Percentiles rank a stretch among this genome's conserved stretches.
phyloP scores from a whole-genome alignment of 2,113 vertebrate genomes.

The Neodon shergylaensis region DNA sequence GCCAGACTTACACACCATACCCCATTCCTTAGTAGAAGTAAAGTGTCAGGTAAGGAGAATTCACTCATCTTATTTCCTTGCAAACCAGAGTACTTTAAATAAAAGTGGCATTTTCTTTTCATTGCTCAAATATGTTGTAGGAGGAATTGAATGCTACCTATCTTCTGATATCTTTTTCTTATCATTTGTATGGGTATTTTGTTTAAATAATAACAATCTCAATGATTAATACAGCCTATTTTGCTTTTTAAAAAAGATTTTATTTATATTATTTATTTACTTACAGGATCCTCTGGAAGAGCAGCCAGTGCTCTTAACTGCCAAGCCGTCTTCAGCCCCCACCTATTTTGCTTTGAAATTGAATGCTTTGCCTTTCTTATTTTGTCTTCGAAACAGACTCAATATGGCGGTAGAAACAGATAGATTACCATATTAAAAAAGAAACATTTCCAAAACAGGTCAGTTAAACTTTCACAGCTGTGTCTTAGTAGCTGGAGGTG shows the following conservation, averaged over 20 bases:
- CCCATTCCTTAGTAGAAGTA: neutral
- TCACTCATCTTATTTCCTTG: constrained; percentile 8
- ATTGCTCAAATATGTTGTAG: neutral
- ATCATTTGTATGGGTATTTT: neutral
- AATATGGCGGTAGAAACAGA: neutral
- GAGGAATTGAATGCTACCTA: neutral
- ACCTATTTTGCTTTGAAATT: constrained; percentile 36
- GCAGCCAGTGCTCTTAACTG: neutral
- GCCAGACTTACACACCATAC: neutral
- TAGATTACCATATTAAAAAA: neutral
- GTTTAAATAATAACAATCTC: constrained; percentile 11
- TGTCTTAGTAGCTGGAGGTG: neutral
- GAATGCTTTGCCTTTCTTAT: neutral
- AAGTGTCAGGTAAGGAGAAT: neutral
- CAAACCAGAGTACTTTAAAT: constrained; percentile 33
- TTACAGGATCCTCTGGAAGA: neutral
- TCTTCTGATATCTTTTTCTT: neutral
- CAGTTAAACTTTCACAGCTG: neutral
- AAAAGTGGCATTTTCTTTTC: constrained; percentile 23
- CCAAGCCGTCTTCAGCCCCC: neutral
- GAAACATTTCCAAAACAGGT: neutral
- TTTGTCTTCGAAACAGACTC: constrained; percentile 13
- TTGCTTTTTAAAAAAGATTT: neutral
- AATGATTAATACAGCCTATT: constrained; percentile 10
- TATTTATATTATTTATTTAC: neutral